A percentile compares a stretch with the other conserved stretches of the same genome.
Evolutionary conservation across 2,888 invertebrate species (phyloP).

Genomic region (Apamea epomidion): DNA sequence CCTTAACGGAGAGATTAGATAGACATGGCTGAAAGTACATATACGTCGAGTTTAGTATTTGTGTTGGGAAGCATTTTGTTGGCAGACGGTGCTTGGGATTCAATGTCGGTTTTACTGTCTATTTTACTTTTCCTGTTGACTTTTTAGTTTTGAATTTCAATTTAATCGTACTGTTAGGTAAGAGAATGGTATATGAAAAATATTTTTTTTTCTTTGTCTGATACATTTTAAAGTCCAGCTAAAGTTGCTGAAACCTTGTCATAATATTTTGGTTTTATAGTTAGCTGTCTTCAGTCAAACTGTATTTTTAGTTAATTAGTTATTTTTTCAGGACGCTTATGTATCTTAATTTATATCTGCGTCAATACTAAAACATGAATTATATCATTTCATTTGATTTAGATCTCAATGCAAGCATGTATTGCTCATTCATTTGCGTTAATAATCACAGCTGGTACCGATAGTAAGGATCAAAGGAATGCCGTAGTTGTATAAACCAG

Average conservation of each 20-base stretch:
- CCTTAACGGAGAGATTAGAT: constrained; percentile 54
- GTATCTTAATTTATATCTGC: background rate
- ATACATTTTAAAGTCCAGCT: background rate
- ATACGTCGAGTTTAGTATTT: constrained; percentile 40
- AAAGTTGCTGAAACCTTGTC: background rate
- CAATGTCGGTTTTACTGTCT: background rate
- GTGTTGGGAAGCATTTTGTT: constrained; percentile 11
- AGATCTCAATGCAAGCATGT: background rate
- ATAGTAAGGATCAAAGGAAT: constrained; percentile 28
- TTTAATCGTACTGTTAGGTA: background rate
- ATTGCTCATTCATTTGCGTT: constrained; percentile 3
- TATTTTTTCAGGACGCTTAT: background rate
- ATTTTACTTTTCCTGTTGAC: background rate
- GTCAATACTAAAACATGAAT: background rate
- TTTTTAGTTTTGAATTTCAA: background rate
- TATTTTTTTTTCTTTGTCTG: background rate
- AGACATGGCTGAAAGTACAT: constrained; percentile 43
- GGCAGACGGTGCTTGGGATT: background rate
- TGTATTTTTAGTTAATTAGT: background rate
- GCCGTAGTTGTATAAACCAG: constrained; percentile 56
- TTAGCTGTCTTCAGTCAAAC: background rate
- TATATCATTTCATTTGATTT: background rate
- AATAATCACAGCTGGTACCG: constrained; percentile 11
- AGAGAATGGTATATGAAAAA: background rate
- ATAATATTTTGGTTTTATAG: background rate